phyloP scores from a whole-genome alignment of 2,797 vertebrate genomes.

The Momotus momota region DNA sequence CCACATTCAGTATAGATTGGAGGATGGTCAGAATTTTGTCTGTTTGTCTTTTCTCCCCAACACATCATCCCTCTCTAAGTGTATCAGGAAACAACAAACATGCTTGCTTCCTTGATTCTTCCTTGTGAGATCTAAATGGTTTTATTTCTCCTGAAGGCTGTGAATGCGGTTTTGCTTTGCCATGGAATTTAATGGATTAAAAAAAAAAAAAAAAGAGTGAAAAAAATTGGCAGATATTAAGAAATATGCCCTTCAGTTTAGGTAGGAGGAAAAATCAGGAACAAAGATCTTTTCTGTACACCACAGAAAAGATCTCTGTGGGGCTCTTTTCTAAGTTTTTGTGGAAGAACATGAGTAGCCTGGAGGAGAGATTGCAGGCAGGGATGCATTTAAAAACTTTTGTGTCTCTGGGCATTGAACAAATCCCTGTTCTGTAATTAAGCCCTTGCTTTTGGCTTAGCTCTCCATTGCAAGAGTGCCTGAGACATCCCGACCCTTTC shows the following conservation, averaged over 20 bases:
- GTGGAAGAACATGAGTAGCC: neutral
- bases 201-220: neutral
- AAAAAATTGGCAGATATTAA: neutral
- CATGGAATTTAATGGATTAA: neutral
- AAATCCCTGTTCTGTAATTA: neutral
- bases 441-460: neutral
- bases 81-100: neutral
- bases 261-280: neutral
- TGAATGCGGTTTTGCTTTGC: neutral
- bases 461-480: neutral
- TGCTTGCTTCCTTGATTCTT: neutral
- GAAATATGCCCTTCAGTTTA: neutral
- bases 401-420: neutral
- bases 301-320: neutral
- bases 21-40: neutral
- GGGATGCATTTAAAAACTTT: neutral
- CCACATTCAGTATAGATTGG: neutral
- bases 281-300: neutral
- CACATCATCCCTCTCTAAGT: neutral
- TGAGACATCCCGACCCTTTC: neutral
- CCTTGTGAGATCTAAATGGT: neutral
- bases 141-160: neutral
- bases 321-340: neutral
- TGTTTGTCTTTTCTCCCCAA: neutral
- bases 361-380: neutral